Percentiles rank a stretch among this genome's conserved stretches.
These are phyloP conservation scores for Nezara viridula DNA, from an alignment of 2,888 invertebrate species.

Conservation along the genomic window DNA sequence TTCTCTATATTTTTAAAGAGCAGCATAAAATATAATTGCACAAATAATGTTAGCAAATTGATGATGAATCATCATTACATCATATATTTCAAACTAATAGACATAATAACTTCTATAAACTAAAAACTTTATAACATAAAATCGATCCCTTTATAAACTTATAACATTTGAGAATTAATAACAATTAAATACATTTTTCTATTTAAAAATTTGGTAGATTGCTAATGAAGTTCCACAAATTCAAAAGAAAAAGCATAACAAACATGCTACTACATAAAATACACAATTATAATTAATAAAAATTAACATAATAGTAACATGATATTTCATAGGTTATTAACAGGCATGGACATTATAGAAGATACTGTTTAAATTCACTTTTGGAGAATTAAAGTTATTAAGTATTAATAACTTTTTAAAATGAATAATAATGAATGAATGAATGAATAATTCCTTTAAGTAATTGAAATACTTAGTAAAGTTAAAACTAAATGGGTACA, in stretches of 20 bases:
- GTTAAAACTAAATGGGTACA: not conserved
- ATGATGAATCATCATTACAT: not conserved
- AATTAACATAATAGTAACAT: not conserved
- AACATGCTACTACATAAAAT: constrained; percentile 34
- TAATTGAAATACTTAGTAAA: not conserved
- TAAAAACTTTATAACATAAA: constrained; percentile 38
- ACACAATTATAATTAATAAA: not conserved
- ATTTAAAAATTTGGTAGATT: not conserved
- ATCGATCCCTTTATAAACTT: not conserved
- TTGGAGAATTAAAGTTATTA: not conserved
- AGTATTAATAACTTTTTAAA: not conserved
- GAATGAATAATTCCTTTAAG: not conserved
- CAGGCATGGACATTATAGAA: not conserved
- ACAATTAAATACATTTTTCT: not conserved
- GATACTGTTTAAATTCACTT: not conserved
- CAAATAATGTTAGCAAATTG: not conserved
- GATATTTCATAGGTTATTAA: not conserved
- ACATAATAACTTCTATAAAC: not conserved
- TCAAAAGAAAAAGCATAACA: not conserved
- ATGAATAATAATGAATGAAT: not conserved
- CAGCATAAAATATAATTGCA: constrained; percentile 39
- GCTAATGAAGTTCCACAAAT: not conserved
- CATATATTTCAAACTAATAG: not conserved
- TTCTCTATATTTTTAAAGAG: constrained; percentile 29
- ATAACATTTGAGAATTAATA: constrained; percentile 26